Evolutionary conservation across 2,113 vertebrate species (phyloP).

Genomic region (Smithornis capensis): DNA sequence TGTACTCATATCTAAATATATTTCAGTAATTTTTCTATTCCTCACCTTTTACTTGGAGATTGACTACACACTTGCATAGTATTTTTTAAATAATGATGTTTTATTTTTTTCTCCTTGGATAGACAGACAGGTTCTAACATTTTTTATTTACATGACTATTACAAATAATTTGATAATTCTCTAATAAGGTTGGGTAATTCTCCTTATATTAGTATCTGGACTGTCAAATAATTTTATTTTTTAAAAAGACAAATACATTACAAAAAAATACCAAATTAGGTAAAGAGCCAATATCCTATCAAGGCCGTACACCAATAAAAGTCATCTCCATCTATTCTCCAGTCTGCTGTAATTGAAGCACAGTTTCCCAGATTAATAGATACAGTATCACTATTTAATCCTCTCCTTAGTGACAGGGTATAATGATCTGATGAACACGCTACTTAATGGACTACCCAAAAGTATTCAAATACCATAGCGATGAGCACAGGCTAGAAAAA

Average conservation of each 20-base stretch:
- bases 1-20: neutral
- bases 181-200: neutral
- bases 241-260: neutral
- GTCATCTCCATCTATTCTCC: neutral
- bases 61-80: neutral
- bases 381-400: conserved; percentile 52
- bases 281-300: neutral
- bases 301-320: neutral
- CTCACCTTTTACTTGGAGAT: neutral
- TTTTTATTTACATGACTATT: neutral
- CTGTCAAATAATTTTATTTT: neutral
- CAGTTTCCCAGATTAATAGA: conserved; percentile 47
- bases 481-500: neutral
- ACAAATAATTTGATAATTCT: neutral
- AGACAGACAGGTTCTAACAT: neutral
- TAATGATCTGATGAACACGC: conserved; percentile 47
- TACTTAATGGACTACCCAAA: conserved; percentile 39
- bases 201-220: neutral
- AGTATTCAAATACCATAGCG: neutral
- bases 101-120: neutral
- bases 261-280: neutral
- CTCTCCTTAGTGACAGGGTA: conserved; percentile 19
- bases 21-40: conserved; percentile 5
- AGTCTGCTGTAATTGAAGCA: neutral
- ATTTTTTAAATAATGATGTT: neutral